phyloP scores from a whole-genome alignment of 2,888 invertebrate species.

The Noctuana brunneofusca region DNA sequence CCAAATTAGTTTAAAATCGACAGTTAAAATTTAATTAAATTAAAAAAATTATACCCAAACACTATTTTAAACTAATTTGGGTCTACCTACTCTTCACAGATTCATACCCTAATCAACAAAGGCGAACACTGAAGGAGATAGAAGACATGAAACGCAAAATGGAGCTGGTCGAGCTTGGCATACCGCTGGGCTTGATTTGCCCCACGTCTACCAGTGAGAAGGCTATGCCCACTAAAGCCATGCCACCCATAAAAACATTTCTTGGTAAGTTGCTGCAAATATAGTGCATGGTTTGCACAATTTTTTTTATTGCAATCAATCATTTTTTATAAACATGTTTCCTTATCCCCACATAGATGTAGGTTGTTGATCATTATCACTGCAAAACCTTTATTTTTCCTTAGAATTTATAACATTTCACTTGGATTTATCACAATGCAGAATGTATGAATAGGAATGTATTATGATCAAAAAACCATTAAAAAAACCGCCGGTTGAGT shows the following conservation, averaged over 20 bases:
- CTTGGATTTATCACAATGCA: too few relatives aligned
- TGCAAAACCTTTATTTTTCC: too few relatives aligned
- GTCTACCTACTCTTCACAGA: slow-evolving; percentile 47
- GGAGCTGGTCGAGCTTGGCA: slow-evolving; percentile 74
- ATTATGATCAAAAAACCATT: too few relatives aligned
- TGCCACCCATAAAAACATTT: slow-evolving; percentile 77
- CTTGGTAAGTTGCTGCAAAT: slow-evolving; percentile 51
- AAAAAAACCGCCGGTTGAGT: too few relatives aligned
- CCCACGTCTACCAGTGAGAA: slow-evolving; percentile 63
- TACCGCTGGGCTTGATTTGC: slow-evolving; percentile 74
- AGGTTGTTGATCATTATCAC: too few relatives aligned
- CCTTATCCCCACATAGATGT: too few relatives aligned
- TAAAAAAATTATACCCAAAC: background rate
- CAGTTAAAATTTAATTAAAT: too few relatives aligned
- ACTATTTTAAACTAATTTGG: too few relatives aligned
- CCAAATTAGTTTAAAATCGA: too few relatives aligned
- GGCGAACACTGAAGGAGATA: slow-evolving; percentile 66
- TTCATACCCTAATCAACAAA: slow-evolving; percentile 60
- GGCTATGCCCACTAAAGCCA: slow-evolving; percentile 77
- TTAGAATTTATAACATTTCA: too few relatives aligned
- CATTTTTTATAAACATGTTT: background rate
- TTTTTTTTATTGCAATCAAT: background rate
- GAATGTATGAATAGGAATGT: too few relatives aligned
- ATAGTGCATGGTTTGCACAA: background rate
- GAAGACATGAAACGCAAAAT: slow-evolving; percentile 78